Base-by-base conservation (phyloP, 1,140 invertebrate species). In the Micrasema minimum region DNA sequence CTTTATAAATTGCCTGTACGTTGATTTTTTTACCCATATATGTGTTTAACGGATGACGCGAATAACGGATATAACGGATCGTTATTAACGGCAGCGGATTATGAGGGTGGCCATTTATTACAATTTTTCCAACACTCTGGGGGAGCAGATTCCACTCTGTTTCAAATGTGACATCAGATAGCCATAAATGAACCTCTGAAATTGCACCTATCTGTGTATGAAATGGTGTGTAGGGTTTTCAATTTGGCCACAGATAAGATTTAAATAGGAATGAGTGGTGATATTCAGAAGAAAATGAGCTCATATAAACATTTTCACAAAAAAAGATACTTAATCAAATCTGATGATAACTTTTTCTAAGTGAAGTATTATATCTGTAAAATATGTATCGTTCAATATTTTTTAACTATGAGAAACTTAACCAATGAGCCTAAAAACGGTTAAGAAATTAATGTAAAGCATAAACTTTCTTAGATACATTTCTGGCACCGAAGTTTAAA, bases 61-160 rank as follows among this genome's bases (percentile, higher is more conserved):
- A 57, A 64, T 64, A 70, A 65, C 71, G 64, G 71, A 72, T 72
- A 72, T 72, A 72, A 72, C 69, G 55, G 69, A 69, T 66, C 69
- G 68, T 74, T 74, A 74, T 74, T 71, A 74, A 74, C 69, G 72
- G 68, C 61, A 50, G 68, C 69, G 72, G 72, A 71, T 74, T 74
- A 74, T 43, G 64, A 67, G 72, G 72, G 69, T 68, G 67, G 72
- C 45, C 72, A 65, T 72, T 64, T 69, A 69, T 72, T 72, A 72
- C 71, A 72, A 72, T 72, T 72, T 72, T 72, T 69, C 70, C 55
- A 59, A 41, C 57, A 55, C 38, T 23, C 22, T 26, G 11, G 48
- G 55, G 66, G 46, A 16, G n/a, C 55, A 4, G 51, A 37, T 37
- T 48, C 48, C 38, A 57, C 55, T 69, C 46, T 65, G 55, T 61